Evolutionary conservation across 1,140 invertebrate genomes (phyloP).

Genomic region (Cryptotermes secundus): DNA sequence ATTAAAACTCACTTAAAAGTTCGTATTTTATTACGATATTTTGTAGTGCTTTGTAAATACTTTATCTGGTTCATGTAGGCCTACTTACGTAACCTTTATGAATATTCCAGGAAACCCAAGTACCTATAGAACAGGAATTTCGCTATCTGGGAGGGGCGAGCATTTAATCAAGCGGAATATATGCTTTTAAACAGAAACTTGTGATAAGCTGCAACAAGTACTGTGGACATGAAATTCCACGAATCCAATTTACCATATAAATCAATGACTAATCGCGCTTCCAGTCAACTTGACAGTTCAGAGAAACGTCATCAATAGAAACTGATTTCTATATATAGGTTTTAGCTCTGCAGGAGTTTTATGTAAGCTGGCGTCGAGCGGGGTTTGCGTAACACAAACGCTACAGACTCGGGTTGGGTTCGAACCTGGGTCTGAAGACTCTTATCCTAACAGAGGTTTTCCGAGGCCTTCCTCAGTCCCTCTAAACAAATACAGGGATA

Average conservation of each 20-base stretch:
- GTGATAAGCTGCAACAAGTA: not conserved
- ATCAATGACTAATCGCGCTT: not conserved
- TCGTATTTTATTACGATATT: too few relatives aligned
- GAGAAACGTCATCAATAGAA: not conserved
- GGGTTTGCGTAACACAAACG: too few relatives aligned
- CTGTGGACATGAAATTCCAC: not conserved
- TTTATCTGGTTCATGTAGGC: too few relatives aligned
- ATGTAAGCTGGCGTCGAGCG: too few relatives aligned
- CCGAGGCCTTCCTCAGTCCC: too few relatives aligned
- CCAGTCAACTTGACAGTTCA: not conserved
- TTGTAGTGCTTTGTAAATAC: too few relatives aligned
- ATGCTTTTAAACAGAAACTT: not conserved
- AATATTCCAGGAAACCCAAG: not conserved
- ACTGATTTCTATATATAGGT: not conserved
- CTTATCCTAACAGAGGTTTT: too few relatives aligned
- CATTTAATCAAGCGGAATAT: not conserved
- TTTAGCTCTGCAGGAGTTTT: not conserved
- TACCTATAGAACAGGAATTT: not conserved
- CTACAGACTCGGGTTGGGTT: too few relatives aligned
- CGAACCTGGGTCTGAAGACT: too few relatives aligned
- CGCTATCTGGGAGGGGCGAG: not conserved
- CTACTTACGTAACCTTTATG: not conserved
- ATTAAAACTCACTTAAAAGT: too few relatives aligned
- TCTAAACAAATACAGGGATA: too few relatives aligned
- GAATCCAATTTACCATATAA: not conserved